Conservation (phyloP, 2,888 invertebrate species). For the Thymelicus sylvestris region DNA sequence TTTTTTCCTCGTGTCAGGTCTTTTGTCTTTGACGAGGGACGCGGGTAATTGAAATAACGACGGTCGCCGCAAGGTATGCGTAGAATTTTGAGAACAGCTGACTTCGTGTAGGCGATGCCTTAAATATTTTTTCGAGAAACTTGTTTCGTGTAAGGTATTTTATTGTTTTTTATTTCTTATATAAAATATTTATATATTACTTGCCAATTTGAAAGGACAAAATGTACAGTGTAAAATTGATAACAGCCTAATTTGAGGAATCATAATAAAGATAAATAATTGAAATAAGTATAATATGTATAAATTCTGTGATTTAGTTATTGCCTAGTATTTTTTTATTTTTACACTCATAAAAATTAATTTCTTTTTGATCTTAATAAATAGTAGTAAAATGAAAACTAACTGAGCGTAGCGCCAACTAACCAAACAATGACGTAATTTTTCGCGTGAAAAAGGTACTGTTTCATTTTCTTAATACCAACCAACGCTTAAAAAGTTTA, state of each 20-base stretch:
- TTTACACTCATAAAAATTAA: too few species aligned
- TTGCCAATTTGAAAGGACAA: background rate
- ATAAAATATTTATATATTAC: slow-evolving; percentile 21
- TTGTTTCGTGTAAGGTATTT: slow-evolving; percentile 45
- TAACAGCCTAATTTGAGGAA: too few species aligned
- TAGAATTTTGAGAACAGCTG: slow-evolving; percentile 81
- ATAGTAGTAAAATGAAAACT: too few species aligned
- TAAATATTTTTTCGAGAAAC: slow-evolving; percentile 44
- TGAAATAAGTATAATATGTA: too few species aligned
- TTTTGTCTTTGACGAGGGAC: slow-evolving; percentile 84
- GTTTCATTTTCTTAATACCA: background rate
- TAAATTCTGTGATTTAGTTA: too few species aligned
- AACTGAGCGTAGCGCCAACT: too few species aligned
- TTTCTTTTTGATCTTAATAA: too few species aligned
- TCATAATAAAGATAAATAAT: too few species aligned
- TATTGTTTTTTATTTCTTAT: slow-evolving; percentile 31
- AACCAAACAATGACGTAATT: too few species aligned
- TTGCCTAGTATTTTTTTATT: too few species aligned
- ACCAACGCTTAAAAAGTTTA: background rate
- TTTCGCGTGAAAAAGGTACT: slow-evolving; percentile 6
- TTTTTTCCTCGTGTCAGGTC: slow-evolving; percentile 73
- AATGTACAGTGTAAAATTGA: too few species aligned
- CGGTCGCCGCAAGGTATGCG: slow-evolving; percentile 73
- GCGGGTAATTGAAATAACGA: slow-evolving; percentile 83
- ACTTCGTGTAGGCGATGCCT: slow-evolving; percentile 49